Base-by-base conservation (phyloP, 2,888 invertebrate species). In the Ophion obscuratus region DNA sequence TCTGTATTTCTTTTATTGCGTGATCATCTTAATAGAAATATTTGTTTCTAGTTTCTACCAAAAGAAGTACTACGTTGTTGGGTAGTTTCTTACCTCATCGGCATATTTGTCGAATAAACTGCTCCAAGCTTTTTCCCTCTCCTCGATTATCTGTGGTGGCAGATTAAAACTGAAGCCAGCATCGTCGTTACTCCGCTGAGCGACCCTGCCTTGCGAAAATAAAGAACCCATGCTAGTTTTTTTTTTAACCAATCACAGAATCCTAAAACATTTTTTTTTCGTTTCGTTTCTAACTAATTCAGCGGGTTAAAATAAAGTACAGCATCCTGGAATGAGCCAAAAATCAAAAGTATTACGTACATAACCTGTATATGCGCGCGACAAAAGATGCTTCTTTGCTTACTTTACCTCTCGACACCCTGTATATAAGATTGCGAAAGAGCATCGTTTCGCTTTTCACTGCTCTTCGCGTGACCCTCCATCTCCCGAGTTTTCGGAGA, bases 81-180 rank as follows among this genome's bases (percentile, higher is more conserved):
- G 10, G 2, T n/a, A 64, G 7, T 24, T 53, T 44, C 61, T 75
- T 82, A 92, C 92, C 73, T 89, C 67, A 14, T 87, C 9, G 0
- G 84, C 84, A 74, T 91, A 92, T 81, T 88, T 92, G 9, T 81
- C 24, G 77, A 91, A 92, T 1, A 92, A 86, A 5, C 78, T 47
- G n/a, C 82, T n/a, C 92, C 92, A 92, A 27, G 77, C 81, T 64
- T 86, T 68, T 67, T 89, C 59, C 4, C 91, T 88, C 0, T 70
- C 27, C 31, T 89, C 71, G 47, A 90, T 59, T 68, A 89, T 67
- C 40, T 86, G 20, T 77, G 81, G 47, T 5, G 90, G 57, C 74
- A 89, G 17, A 17, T 87, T 1, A 36, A 88, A 83, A 67, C 40
- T 44, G 62, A 66, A 64, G 31, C 62, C 78, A 20, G 53, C 40